A percentile compares a stretch with the other conserved stretches of the same genome.
Evolutionary conservation across 2,797 vertebrate species (phyloP).

Genomic region (Bovichtus diacanthus): DNA sequence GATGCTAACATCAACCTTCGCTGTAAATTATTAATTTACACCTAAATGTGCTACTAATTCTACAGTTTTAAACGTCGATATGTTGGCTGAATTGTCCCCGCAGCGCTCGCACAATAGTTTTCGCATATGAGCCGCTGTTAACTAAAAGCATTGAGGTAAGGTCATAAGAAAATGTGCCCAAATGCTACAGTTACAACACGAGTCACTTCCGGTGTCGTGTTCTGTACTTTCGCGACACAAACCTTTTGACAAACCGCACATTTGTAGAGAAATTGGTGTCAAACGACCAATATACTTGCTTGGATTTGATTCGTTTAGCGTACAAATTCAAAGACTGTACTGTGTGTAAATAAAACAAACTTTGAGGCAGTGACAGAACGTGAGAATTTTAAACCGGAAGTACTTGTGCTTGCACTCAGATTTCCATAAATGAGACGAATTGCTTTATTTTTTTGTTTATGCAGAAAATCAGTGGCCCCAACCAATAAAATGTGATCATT

Average conservation of each 20-base stretch:
- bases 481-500: neutral
- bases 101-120: accelerated
- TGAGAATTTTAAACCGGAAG: neutral
- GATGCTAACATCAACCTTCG: neutral
- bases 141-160: neutral
- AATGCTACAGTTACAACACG: neutral
- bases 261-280: neutral
- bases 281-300: neutral
- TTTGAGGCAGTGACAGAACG: neutral
- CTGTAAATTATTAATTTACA: neutral
- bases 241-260: accelerated
- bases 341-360: neutral
- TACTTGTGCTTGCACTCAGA: neutral
- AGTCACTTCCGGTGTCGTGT: slow-evolving; percentile 38
- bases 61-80: neutral
- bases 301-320: neutral
- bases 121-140: neutral
- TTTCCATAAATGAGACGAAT: neutral
- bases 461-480: neutral
- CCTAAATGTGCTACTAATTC: neutral
- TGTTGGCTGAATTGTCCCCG: accelerated
- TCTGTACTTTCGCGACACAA: slow-evolving; percentile 47
- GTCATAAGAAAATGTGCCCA: neutral
- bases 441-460: neutral
- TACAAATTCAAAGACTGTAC: neutral